These are phyloP conservation scores for Lutraria rhynchaena DNA, from an alignment of 1,140 invertebrate species.

Conservation along the genomic window DNA sequence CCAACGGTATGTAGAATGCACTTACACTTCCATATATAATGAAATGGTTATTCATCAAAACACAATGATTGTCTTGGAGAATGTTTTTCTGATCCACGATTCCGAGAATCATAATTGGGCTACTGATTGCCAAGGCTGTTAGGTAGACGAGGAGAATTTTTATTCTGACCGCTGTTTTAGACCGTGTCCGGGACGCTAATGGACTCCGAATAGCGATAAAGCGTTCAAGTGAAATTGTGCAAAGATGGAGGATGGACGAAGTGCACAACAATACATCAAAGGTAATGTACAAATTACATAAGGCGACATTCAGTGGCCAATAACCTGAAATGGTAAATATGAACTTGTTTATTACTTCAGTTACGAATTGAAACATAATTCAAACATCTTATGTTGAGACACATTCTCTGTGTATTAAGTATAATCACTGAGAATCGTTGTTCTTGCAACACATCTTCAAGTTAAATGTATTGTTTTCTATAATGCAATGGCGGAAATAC, in stretches of 20 bases:
- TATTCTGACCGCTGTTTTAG: slow-evolving; percentile 89
- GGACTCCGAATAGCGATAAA: slow-evolving; percentile 96
- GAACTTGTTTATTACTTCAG: not conserved
- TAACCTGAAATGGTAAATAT: slow-evolving; percentile 87
- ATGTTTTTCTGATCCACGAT: slow-evolving; percentile 84
- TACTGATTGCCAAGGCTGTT: slow-evolving; percentile 92
- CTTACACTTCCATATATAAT: slow-evolving; percentile 95
- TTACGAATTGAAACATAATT: not conserved
- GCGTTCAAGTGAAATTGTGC: slow-evolving; percentile 80
- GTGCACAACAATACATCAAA: slow-evolving; percentile 96
- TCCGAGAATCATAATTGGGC: slow-evolving; percentile 93
- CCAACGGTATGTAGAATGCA: slow-evolving; percentile 96
- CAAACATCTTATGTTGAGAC: not conserved
- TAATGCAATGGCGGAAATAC: no score
- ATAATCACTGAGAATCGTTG: not conserved
- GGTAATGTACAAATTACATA: slow-evolving; percentile 96
- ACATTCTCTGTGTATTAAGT: not conserved
- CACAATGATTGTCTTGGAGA: slow-evolving; percentile 85
- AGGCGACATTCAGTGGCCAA: slow-evolving; percentile 93
- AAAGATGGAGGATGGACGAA: slow-evolving; percentile 90
- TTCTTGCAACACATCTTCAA: no score
- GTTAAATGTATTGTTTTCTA: no score
- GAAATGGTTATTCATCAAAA: slow-evolving; percentile 85
- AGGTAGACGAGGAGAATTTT: slow-evolving; percentile 95
- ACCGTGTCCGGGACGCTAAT: slow-evolving; percentile 87